Base-by-base conservation (phyloP, 2,113 vertebrate genomes). In the Atherinomorus stipes region DNA sequence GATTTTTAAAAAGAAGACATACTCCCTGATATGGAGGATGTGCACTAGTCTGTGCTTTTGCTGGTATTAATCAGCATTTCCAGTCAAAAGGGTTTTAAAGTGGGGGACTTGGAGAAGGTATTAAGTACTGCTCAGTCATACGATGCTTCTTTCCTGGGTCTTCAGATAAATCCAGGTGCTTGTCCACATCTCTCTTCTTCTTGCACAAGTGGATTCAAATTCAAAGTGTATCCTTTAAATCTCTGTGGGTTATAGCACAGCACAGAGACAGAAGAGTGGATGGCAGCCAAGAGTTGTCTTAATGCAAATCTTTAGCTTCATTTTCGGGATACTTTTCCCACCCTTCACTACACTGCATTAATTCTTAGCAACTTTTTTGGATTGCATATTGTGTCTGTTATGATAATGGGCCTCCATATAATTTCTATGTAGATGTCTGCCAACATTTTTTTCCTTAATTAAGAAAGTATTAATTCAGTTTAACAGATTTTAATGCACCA, bases 71-170 rank as follows among this genome's bases (percentile, higher is more conserved):
- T 71, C 25, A 60, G 34, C 47, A 64, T 72, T 74, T 49, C 18
- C 18, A 73, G 25, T 64, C 54, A 57, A 7, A 61, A 49, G 60
- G 28, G 45, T 42, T 70, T 45, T 51, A 52, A n/a, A 19, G 68
- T 67, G 49, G 16, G 8, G 37, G 60, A 52, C 58, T 53, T 21
- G n/a, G 49, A 70, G 60, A 58, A 80, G 74, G 70, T 73, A 54
- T 84, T 42, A 79, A 72, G 64, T 62, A 53, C 28, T 54, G 59
- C 69, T 74, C 34, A 42, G 42, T 66, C 51, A 71, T 42, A 22
- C 47, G 34, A 23, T 21, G n/a, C 56, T 65, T 71, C 61, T 68
- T 68, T 64, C 16, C 60, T 31, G 38, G 65, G 2, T 56, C 72
- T 69, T 78, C 28, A 64, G 66, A 78, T 75, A 66, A 67, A 49